Percentiles rank a stretch among this genome's conserved stretches.
These are phyloP conservation scores for Scolopax bukidnonensis DNA, from an alignment of 2,797 vertebrate species.

Conservation along the genomic window DNA sequence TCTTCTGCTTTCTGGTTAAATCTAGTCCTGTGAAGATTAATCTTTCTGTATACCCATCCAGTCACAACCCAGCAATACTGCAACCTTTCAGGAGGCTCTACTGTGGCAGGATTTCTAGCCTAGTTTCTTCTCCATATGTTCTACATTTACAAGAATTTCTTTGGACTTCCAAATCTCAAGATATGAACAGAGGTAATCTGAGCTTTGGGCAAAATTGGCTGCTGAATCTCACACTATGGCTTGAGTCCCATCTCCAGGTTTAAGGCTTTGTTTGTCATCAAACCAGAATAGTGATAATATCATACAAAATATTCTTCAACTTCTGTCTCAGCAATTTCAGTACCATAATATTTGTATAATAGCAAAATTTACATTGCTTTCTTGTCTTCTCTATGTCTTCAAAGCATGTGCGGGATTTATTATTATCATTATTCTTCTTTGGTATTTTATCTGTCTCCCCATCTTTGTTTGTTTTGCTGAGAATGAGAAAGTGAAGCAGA, in stretches of 20 bases:
- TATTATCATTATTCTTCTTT: conserved; percentile 3
- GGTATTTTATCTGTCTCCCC: conserved; percentile 45
- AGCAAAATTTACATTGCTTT: conserved; percentile 50
- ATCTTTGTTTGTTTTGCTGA: conserved; percentile 42
- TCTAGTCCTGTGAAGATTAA: background rate
- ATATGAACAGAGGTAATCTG: background rate
- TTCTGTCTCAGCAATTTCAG: conserved; percentile 47
- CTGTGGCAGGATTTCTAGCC: background rate
- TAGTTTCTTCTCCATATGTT: background rate
- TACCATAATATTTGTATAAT: conserved; percentile 49
- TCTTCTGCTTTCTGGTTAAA: background rate
- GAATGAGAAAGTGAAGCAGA: conserved; percentile 39
- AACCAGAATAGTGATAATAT: conserved; percentile 5
- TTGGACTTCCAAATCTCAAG: background rate
- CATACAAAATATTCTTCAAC: conserved; percentile 21
- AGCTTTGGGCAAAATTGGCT: conserved; percentile 9
- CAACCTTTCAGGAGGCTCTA: background rate
- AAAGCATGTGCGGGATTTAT: conserved; percentile 37
- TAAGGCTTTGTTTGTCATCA: conserved; percentile 39
- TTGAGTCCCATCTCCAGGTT: background rate
- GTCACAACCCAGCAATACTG: background rate
- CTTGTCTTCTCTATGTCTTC: conserved; percentile 1
- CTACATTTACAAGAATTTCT: conserved; percentile 18
- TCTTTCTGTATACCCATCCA: background rate
- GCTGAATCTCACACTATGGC: background rate